Evolutionary conservation across 2,888 invertebrate genomes (phyloP).

Genomic region (Deilephila porcellus): DNA sequence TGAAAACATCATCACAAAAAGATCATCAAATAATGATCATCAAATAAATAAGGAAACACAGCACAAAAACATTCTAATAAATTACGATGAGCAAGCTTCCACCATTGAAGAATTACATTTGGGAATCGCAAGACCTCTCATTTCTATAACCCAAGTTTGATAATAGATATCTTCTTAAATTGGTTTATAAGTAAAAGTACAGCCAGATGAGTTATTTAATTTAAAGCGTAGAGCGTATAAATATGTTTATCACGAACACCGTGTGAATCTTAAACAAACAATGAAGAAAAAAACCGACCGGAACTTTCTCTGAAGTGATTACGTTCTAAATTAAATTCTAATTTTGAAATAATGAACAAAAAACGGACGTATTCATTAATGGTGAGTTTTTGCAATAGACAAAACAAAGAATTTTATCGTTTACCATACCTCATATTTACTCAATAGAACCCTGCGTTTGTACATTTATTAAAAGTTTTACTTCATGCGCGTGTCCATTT

Average conservation of each 20-base stretch:
- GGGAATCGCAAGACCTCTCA: background rate
- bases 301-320: conserved; percentile 52
- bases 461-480: too few species aligned
- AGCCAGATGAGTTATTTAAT: conserved; percentile 58
- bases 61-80: conserved; percentile 33
- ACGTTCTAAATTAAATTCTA: conserved; percentile 32
- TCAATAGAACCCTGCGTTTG: too few species aligned
- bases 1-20: conserved; percentile 14
- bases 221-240: conserved; percentile 57
- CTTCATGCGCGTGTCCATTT: too few species aligned
- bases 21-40: conserved; percentile 7
- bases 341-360: conserved; percentile 32
- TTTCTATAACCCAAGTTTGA: background rate
- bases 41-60: conserved; percentile 1
- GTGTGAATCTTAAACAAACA: conserved; percentile 62
- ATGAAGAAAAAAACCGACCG: conserved; percentile 47
- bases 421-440: background rate
- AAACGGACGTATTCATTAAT: conserved; percentile 18
- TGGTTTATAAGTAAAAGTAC: conserved; percentile 15
- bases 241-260: conserved; percentile 44
- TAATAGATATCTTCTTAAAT: background rate
- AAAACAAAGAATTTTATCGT: background rate
- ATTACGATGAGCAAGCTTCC: conserved; percentile 5
- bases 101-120: background rate
- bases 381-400: background rate